phyloP scores from a whole-genome alignment of 2,113 vertebrate genomes.

The Chelonoidis abingdonii region DNA sequence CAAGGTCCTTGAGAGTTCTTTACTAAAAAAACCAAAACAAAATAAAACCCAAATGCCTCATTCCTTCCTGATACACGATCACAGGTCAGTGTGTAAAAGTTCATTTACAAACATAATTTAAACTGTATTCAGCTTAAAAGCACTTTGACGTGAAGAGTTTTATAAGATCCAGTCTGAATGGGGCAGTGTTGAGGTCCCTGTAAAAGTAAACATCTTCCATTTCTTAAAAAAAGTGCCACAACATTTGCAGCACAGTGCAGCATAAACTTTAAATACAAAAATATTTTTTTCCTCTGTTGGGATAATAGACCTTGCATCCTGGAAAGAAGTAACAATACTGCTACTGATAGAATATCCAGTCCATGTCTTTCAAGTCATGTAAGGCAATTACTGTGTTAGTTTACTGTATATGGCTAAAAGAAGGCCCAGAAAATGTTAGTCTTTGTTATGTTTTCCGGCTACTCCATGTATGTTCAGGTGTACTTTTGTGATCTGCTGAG shows the following conservation, averaged over 20 bases:
- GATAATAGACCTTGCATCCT: conserved; percentile 87
- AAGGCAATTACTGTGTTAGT: conserved; percentile 97
- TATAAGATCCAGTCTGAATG: conserved; percentile 92
- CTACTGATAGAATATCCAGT: conserved; percentile 86
- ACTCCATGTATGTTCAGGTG: conserved; percentile 97
- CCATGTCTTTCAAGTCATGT: conserved; percentile 91
- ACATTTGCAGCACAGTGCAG: conserved; percentile 88
- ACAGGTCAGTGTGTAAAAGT: conserved; percentile 81
- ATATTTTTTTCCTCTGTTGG: conserved; percentile 89
- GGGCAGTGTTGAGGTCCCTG: conserved; percentile 93
- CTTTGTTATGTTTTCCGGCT: conserved; percentile 95
- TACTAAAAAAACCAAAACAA: conserved; percentile 78
- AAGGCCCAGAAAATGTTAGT: conserved; percentile 76
- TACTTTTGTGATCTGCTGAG: conserved; percentile 95
- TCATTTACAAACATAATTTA: conserved; percentile 85
- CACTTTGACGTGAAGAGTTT: conserved; percentile 83
- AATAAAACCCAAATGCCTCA: conserved; percentile 67
- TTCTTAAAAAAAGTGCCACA: conserved; percentile 90
- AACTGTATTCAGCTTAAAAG: conserved; percentile 87
- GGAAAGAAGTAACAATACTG: conserved; percentile 89
- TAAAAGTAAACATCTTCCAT: conserved; percentile 90
- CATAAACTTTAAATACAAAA: conserved; percentile 98
- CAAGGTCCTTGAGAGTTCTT: conserved; percentile 88
- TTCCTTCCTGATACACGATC: conserved; percentile 83
- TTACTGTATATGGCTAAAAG: conserved; percentile 93